Evolutionary conservation across 2,888 invertebrate species (phyloP).

Genomic region (Abrostola triplasia): DNA sequence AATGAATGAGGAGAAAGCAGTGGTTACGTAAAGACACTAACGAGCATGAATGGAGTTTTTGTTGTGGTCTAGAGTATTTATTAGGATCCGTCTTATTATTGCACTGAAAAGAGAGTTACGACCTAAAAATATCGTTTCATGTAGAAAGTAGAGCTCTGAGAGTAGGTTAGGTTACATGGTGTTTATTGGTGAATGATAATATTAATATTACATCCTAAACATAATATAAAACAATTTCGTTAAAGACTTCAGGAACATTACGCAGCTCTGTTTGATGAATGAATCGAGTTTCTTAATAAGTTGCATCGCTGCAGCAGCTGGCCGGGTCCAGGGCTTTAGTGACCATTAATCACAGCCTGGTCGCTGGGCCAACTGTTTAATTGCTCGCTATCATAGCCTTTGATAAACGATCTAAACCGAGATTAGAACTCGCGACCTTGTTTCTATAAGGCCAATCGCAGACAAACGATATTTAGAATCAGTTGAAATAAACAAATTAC

Average conservation of each 20-base stretch:
- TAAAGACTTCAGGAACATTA: constrained; percentile 19
- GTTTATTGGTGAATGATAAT: too few relatives aligned
- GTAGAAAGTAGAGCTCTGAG: too few relatives aligned
- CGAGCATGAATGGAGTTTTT: too few relatives aligned
- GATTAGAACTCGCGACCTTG: constrained; percentile 6
- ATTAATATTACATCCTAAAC: too few relatives aligned
- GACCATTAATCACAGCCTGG: constrained; percentile 29
- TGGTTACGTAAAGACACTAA: too few relatives aligned
- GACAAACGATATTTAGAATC: not conserved
- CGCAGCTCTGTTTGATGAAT: constrained; percentile 29
- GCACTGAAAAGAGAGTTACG: too few relatives aligned
- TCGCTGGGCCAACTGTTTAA: constrained; percentile 11
- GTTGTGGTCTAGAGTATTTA: too few relatives aligned
- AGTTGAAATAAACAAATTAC: not conserved
- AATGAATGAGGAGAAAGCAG: too few relatives aligned
- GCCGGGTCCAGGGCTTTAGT: constrained; percentile 3
- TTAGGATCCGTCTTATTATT: too few relatives aligned
- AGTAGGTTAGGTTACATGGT: too few relatives aligned
- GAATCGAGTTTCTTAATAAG: constrained; percentile 36
- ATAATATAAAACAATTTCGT: not conserved
- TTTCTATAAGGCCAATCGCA: not conserved
- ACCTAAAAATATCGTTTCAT: too few relatives aligned
- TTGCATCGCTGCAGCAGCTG: constrained; percentile 40
- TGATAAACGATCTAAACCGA: constrained; percentile 21
- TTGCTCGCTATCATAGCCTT: constrained; percentile 20